Evolutionary conservation across 1,140 invertebrate species (phyloP).

Genomic region (Drosophila gunungcola): DNA sequence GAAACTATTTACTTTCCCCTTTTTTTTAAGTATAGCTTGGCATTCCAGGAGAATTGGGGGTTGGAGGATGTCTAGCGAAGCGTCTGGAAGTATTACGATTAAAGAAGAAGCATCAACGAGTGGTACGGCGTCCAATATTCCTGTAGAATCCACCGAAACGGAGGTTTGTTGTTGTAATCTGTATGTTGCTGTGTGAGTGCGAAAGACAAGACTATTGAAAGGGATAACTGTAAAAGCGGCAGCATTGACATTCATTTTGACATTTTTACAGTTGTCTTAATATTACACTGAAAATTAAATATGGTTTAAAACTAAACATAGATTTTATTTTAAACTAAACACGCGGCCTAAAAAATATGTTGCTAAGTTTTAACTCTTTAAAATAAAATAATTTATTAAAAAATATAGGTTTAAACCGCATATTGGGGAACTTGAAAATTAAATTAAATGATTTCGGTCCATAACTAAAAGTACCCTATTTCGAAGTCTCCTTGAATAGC

Average conservation of each 20-base stretch:
- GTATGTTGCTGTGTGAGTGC: not conserved
- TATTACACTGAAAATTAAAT: not conserved
- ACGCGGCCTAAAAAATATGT: no score
- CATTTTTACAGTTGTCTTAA: not conserved
- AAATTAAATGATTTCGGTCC: no score
- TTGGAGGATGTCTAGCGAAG: constrained; percentile 49
- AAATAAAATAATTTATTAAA: no score
- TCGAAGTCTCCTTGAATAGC: no score
- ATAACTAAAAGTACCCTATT: no score
- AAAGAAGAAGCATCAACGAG: constrained; percentile 41
- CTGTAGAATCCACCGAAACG: constrained; percentile 16
- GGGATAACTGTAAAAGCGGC: constrained; percentile 10
- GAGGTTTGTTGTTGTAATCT: constrained; percentile 42
- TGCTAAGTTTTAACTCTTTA: no score
- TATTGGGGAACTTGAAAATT: no score
- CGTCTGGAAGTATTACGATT: constrained; percentile 42
- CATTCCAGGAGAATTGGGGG: not conserved
- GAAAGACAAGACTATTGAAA: not conserved
- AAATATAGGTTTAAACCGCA: no score
- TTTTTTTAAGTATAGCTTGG: not conserved
- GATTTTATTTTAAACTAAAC: no score
- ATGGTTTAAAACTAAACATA: no score
- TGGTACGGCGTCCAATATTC: constrained; percentile 13
- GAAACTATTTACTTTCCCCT: no score
- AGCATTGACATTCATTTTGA: not conserved